A percentile compares a stretch with the other conserved stretches of the same genome.
Conservation (phyloP, 92 coral and sea anemone species). For the Pocillopora grandis region DNA sequence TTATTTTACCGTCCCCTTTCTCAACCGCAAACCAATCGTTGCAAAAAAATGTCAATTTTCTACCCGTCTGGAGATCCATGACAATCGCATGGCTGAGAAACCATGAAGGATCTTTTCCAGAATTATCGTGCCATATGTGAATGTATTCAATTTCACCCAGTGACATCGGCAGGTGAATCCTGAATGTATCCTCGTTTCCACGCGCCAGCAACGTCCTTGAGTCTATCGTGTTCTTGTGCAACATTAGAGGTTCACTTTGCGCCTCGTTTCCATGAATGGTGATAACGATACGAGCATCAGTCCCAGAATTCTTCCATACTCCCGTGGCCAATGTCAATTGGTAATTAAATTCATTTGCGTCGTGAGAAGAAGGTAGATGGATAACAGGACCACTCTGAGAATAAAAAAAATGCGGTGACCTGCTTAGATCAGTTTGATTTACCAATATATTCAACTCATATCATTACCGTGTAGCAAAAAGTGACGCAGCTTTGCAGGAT, state of each 20-base stretch:
- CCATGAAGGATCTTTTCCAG: conserved; percentile 50
- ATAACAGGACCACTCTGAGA: conserved; percentile 74
- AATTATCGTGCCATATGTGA: conserved; percentile 47
- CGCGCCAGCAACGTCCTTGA: background rate
- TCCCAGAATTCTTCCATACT: conserved; percentile 39
- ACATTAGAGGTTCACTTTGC: too few relatives aligned
- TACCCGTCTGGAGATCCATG: conserved; percentile 7
- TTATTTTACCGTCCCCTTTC: conserved; percentile 52
- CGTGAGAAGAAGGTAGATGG: conserved; percentile 15
- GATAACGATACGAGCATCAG: too few relatives aligned
- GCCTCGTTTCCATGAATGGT: too few relatives aligned
- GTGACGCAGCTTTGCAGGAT: too few relatives aligned
- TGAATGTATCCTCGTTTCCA: conserved; percentile 13
- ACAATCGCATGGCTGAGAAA: conserved; percentile 39
- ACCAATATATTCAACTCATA: too few relatives aligned
- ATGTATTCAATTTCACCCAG: conserved; percentile 35
- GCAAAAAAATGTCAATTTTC: conserved; percentile 29
- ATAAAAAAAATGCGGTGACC: background rate
- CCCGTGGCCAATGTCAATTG: too few relatives aligned
- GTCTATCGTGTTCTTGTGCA: background rate
- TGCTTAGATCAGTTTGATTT: too few relatives aligned
- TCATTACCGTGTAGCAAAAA: too few relatives aligned
- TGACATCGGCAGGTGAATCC: background rate
- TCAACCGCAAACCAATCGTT: conserved; percentile 49
- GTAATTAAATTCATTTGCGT: conserved; percentile 20